Evolutionary conservation across 2,797 vertebrate species (phyloP).

Genomic region (Sarcophilus harrisii): DNA sequence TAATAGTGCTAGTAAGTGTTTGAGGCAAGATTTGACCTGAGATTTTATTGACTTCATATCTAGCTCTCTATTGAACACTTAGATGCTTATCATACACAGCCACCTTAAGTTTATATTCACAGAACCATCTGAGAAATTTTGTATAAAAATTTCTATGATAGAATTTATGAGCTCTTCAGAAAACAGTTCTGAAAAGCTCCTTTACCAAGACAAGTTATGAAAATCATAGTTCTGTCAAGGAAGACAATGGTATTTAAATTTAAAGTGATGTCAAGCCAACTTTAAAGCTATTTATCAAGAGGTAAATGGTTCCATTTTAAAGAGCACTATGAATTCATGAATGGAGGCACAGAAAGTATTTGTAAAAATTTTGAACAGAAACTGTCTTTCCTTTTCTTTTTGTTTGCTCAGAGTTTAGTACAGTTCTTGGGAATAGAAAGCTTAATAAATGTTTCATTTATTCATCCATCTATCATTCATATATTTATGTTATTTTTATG

Average conservation of each 20-base stretch:
- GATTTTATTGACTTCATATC: not conserved
- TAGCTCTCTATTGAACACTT: not conserved
- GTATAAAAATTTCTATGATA: not conserved
- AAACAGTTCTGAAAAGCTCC: constrained; percentile 21
- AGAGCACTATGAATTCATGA: too few species aligned
- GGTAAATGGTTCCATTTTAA: constrained; percentile 9
- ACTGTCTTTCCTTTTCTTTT: not conserved
- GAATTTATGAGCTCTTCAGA: not conserved
- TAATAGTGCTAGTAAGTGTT: not conserved
- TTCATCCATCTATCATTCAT: not conserved
- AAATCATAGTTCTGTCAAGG: constrained; percentile 25
- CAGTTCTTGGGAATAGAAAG: not conserved
- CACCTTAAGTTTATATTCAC: not conserved
- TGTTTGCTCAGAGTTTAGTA: not conserved
- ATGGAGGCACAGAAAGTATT: too few species aligned
- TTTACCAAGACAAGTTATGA: not conserved
- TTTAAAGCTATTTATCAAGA: not conserved
- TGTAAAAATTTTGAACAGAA: not conserved
- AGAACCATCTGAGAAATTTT: not conserved
- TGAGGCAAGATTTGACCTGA: not conserved
- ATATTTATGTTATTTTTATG: not conserved
- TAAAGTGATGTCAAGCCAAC: not conserved
- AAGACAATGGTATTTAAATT: constrained; percentile 24
- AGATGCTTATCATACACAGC: not conserved
- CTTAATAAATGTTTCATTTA: not conserved